Conservation (phyloP, 2,888 invertebrate genomes). For the Tolmerus cingulatus region DNA sequence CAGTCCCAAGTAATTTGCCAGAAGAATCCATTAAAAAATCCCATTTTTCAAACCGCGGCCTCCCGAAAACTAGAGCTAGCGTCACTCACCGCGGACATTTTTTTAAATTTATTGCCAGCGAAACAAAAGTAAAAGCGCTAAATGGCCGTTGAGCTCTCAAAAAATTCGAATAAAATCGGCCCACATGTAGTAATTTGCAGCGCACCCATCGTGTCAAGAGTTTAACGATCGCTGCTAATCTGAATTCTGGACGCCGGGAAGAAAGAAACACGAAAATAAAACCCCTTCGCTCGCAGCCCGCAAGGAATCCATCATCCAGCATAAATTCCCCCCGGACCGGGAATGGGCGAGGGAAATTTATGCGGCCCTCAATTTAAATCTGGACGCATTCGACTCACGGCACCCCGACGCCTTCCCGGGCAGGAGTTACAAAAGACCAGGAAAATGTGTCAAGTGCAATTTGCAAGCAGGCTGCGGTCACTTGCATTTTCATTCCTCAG, state of each 20-base stretch:
- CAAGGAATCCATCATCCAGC: background rate
- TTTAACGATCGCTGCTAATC: slow-evolving; percentile 10
- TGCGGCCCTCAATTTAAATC: background rate
- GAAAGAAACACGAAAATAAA: background rate
- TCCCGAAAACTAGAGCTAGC: background rate
- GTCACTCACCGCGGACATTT: background rate
- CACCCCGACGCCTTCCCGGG: background rate
- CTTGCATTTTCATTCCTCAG: background rate
- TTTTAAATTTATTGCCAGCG: background rate
- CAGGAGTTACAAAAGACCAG: background rate
- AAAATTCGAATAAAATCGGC: slow-evolving; percentile 17
- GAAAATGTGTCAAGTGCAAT: background rate
- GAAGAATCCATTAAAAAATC: background rate
- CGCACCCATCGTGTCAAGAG: background rate
- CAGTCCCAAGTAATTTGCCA: background rate
- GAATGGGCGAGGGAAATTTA: background rate
- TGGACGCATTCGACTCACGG: background rate
- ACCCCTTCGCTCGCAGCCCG: background rate
- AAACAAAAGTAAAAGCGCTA: background rate
- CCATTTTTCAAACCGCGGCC: background rate
- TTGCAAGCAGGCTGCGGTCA: background rate
- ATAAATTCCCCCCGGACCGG: background rate
- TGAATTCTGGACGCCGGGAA: background rate
- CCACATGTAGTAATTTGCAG: background rate
- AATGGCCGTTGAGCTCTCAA: background rate